Evolutionary conservation across 2,113 vertebrate species (phyloP).

Genomic region (Misgurnus mizolepis): DNA sequence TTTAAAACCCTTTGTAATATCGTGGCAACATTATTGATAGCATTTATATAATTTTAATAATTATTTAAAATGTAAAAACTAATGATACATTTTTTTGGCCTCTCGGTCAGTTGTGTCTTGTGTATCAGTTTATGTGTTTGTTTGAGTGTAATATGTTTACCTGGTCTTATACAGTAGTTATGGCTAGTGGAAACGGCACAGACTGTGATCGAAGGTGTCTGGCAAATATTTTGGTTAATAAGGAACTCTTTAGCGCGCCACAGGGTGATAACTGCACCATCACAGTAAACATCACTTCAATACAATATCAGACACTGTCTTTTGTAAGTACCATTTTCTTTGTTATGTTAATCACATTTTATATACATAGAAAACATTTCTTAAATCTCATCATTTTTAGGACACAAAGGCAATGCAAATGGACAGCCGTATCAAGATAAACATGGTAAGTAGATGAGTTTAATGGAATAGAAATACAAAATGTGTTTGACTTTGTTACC

Average conservation of each 20-base stretch:
- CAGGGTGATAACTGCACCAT: conserved; percentile 61
- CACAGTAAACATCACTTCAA: conserved; percentile 47
- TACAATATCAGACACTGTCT: conserved; percentile 67
- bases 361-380: not conserved
- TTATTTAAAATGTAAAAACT: too few species aligned
- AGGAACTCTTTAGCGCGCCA: conserved; percentile 57
- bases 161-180: not conserved
- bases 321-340: conserved; percentile 63
- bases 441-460: conserved; percentile 57
- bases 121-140: too few species aligned
- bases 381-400: conserved; percentile 51
- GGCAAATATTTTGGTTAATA: conserved; percentile 57
- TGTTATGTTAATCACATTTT: not conserved
- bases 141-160: not conserved
- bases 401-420: conserved; percentile 67
- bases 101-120: too few species aligned
- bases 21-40: too few species aligned
- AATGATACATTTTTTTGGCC: too few species aligned
- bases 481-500: too few species aligned
- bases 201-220: conserved; percentile 65
- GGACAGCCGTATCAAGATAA: conserved; percentile 53
- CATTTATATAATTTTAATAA: too few species aligned
- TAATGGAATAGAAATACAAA: too few species aligned
- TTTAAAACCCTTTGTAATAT: too few species aligned
- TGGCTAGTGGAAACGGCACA: not conserved